Conservation (phyloP, 2,888 invertebrate genomes). For the Hanleya hanleyi region DNA sequence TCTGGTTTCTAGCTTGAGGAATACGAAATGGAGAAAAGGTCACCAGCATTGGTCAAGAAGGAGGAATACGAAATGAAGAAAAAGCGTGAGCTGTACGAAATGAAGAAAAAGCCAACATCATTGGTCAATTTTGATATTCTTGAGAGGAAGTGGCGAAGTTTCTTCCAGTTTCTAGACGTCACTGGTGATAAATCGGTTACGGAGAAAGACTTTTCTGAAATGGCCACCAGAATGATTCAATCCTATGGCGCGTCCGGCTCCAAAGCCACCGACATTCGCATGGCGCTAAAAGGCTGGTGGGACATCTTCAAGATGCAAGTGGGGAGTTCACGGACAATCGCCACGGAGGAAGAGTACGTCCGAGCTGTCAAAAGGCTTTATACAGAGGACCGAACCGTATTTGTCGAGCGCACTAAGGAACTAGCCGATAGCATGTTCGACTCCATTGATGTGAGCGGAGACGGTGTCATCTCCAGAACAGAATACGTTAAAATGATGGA, state of each 20-base stretch:
- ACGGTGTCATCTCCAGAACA: background rate
- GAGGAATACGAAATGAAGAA: too few species aligned
- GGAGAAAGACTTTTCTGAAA: background rate
- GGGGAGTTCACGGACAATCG: background rate
- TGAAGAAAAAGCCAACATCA: background rate
- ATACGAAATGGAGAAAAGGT: too few species aligned
- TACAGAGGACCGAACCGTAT: background rate
- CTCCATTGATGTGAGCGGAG: background rate
- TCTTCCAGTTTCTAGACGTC: background rate
- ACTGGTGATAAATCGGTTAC: background rate
- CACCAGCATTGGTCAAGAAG: too few species aligned
- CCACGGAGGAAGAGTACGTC: slow-evolving; percentile 9
- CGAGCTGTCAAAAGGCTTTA: background rate
- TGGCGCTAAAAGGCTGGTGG: slow-evolving; percentile 4
- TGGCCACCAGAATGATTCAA: background rate
- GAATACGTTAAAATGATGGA: background rate
- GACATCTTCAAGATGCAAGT: background rate
- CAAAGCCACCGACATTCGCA: background rate
- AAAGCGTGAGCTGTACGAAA: too few species aligned
- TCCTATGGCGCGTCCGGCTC: background rate
- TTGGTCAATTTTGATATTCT: background rate
- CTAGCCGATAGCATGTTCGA: slow-evolving; percentile 7
- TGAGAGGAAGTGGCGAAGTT: slow-evolving; percentile 2
- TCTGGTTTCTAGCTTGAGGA: too few species aligned
- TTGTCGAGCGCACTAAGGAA: background rate